phyloP scores from a whole-genome alignment of 2,797 vertebrate genomes.

The Halcyon chelicuti region DNA sequence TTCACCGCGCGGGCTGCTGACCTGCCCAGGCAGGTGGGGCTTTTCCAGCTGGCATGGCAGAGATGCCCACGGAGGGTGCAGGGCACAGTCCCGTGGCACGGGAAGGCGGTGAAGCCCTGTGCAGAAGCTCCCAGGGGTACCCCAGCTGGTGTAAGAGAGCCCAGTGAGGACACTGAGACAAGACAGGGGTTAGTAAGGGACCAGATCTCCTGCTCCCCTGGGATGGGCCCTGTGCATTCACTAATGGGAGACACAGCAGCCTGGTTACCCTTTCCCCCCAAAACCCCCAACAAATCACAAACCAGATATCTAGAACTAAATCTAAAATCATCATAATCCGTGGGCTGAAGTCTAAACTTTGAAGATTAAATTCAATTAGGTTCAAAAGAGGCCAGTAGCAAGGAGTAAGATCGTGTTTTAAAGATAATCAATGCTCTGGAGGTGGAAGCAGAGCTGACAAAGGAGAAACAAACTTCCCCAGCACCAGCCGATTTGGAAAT shows the following conservation, averaged over 20 bases:
- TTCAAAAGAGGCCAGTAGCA: not conserved
- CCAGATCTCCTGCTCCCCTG: not conserved
- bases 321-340: not conserved
- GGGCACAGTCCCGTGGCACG: fast-evolving
- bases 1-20: not conserved
- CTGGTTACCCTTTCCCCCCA: not conserved
- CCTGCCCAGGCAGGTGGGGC: constrained; percentile 47
- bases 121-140: not conserved
- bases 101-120: not conserved
- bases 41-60: not conserved
- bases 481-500: not conserved
- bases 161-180: fast-evolving
- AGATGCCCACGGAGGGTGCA: not conserved
- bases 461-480: not conserved
- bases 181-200: not conserved
- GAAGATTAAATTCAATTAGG: not conserved
- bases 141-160: not conserved
- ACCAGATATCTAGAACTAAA: not conserved
- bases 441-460: not conserved
- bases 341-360: not conserved
- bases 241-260: not conserved
- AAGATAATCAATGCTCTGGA: not conserved
- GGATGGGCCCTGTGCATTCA: not conserved
- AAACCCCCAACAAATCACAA: not conserved
- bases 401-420: not conserved